Evolutionary conservation across 2,888 invertebrate species (phyloP).

Genomic region (Stenchaetothrips biformis): DNA sequence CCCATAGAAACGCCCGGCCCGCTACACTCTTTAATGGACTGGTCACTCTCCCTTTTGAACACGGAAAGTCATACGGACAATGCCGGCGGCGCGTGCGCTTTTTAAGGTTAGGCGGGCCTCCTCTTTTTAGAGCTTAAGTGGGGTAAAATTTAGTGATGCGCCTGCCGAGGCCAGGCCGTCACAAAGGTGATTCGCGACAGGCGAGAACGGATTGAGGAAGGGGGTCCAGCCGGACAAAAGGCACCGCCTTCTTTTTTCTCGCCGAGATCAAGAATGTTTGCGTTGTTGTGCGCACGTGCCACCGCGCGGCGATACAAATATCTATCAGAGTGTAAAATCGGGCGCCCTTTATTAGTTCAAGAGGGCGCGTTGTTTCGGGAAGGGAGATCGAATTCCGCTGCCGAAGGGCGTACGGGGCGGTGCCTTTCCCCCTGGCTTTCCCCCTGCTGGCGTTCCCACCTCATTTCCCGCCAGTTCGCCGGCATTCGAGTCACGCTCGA

Average conservation of each 20-base stretch:
- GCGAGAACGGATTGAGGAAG: neutral
- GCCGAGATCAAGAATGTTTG: too few species aligned
- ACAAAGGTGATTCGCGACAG: slow-evolving; percentile 14
- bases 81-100: neutral
- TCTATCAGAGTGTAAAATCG: too few species aligned
- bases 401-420: too few species aligned
- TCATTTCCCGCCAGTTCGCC: too few species aligned
- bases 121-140: slow-evolving; percentile 21
- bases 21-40: neutral
- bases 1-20: neutral
- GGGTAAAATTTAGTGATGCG: slow-evolving; percentile 12
- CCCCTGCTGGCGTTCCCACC: too few species aligned
- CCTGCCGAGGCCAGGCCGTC: neutral
- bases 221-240: neutral
- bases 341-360: neutral
- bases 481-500: too few species aligned
- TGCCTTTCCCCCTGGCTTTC: too few species aligned
- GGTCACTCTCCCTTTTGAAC: neutral
- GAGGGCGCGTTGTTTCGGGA: neutral
- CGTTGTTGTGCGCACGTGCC: too few species aligned
- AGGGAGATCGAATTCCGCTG: too few species aligned
- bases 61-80: neutral
- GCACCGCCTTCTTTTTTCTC: neutral
- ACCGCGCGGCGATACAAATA: too few species aligned
- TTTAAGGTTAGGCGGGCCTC: neutral